A percentile compares a stretch with the other conserved stretches of the same genome.
Conservation (phyloP, 2,113 vertebrate genomes). For the Pantherophis guttatus region DNA sequence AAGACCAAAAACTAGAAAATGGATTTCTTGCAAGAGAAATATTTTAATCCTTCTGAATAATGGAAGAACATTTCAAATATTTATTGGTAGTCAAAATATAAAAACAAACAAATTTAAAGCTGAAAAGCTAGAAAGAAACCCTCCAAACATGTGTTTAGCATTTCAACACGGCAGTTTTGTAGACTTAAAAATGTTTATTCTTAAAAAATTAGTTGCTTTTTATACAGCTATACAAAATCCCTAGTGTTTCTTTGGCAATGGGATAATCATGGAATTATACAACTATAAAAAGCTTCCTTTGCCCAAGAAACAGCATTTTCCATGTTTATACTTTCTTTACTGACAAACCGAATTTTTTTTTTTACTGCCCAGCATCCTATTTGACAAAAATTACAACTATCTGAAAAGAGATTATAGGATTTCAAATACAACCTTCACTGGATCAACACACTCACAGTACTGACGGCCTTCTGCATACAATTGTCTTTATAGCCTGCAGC, state of each 20-base stretch:
- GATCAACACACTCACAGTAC: slow-evolving; percentile 87
- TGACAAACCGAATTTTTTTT: slow-evolving; percentile 68
- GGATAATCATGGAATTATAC: slow-evolving; percentile 82
- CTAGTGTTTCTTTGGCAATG: slow-evolving; percentile 84
- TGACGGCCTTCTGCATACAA: slow-evolving; percentile 79
- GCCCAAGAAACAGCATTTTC: slow-evolving; percentile 82
- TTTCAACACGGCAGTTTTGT: slow-evolving; percentile 72
- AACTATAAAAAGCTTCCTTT: slow-evolving; percentile 82
- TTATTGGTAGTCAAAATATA: slow-evolving; percentile 66
- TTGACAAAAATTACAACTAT: slow-evolving; percentile 72
- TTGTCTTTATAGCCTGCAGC: slow-evolving; percentile 73
- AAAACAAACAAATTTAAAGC: slow-evolving; percentile 66
- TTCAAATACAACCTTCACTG: slow-evolving; percentile 80
- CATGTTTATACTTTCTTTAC: slow-evolving; percentile 72
- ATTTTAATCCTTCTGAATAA: slow-evolving; percentile 59
- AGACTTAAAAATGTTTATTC: slow-evolving; percentile 81
- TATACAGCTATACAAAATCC: slow-evolving; percentile 83
- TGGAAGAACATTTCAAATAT: slow-evolving; percentile 71
- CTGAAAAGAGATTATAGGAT: slow-evolving; percentile 75
- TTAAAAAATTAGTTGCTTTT: slow-evolving; percentile 84
- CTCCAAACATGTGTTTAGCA: slow-evolving; percentile 64
- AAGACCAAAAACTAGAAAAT: slow-evolving; percentile 68
- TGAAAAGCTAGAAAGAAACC: slow-evolving; percentile 66
- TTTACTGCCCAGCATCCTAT: slow-evolving; percentile 76
- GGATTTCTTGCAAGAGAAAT: slow-evolving; percentile 54